Base-by-base conservation (phyloP, 2,113 vertebrate genomes). In the mouse (Mus musculus) region DNA sequence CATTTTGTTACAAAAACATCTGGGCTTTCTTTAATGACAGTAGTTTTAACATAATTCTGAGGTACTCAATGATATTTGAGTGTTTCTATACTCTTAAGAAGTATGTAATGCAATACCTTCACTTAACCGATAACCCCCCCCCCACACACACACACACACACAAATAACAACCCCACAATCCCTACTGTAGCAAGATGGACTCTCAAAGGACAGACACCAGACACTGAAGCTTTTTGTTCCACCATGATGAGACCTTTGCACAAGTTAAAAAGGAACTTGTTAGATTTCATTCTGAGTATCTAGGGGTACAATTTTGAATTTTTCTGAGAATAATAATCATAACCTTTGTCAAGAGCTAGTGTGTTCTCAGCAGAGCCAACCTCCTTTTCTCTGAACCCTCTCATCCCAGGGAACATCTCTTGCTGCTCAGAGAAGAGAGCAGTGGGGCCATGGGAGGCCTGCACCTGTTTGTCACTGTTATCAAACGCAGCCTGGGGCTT, bases 321-420 rank as follows among this genome's bases (percentile, higher is more conserved):
- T 7, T 95, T 91, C 87, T 9, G 78, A 85, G 46, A 97, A 92
- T 84, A 94, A 95, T 76, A 59, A 90, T 59, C 91, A 46, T 78
- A 77, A 63, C 72, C 49, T 97, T 5, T 2, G 71, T 63, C 2
- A 6, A 93, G 42, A 91, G 19, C 67, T 30, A 0, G 0, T 86
- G 90, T 94, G 76, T 94, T 78, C 56, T 4, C 2, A 3, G 49
- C 24, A 54, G 42, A 61, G n/a, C 30, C 46, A 72, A 54, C 5
- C 36, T 77, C 26, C 52, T 3, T 39, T 26, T 3, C 65, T 36
- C 49, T 16, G 49, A 88, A 80, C 24, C 28, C 72, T 42, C 5
- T 63, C 56, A 42, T 13, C 13, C 24, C 12, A 0, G 52, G 46
- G 42, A 54, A 92, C 75, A 10, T 2, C 1, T 88, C 73, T 75